These are phyloP conservation scores for Indicator indicator DNA, from an alignment of 2,113 vertebrate genomes.

Conservation along the genomic window DNA sequence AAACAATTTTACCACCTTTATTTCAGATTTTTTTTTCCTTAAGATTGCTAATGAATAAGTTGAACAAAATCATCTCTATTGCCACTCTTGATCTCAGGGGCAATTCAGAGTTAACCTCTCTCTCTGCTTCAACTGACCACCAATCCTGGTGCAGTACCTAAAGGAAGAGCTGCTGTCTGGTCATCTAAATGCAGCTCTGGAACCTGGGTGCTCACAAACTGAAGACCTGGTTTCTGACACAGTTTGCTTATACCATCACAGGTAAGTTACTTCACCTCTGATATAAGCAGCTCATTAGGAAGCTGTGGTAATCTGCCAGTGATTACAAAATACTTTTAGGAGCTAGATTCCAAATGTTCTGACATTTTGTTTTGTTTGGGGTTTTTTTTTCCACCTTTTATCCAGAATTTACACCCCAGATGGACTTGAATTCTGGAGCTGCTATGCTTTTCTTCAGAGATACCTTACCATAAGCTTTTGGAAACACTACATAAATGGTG, in stretches of 20 bases:
- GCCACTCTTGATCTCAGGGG: neutral
- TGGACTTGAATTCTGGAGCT: neutral
- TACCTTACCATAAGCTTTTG: neutral
- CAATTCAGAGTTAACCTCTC: neutral
- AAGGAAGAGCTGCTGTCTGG: neutral
- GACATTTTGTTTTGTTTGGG: neutral
- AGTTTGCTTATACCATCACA: neutral
- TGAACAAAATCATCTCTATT: slow-evolving; percentile 4
- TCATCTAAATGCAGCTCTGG: neutral
- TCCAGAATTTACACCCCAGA: neutral
- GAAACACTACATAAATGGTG: neutral
- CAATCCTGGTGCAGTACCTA: neutral
- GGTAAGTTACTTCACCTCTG: neutral
- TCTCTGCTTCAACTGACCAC: neutral
- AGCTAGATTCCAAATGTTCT: neutral
- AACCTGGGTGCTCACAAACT: neutral
- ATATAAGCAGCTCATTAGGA: neutral
- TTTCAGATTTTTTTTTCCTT: neutral
- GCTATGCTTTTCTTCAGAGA: neutral
- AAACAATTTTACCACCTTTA: neutral
- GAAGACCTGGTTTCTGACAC: neutral
- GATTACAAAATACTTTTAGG: neutral
- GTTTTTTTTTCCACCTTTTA: neutral
- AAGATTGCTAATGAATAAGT: neutral
- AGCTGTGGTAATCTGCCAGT: neutral